Evolutionary conservation across 2,888 invertebrate genomes (phyloP).

Genomic region (Diarsia dahlii): DNA sequence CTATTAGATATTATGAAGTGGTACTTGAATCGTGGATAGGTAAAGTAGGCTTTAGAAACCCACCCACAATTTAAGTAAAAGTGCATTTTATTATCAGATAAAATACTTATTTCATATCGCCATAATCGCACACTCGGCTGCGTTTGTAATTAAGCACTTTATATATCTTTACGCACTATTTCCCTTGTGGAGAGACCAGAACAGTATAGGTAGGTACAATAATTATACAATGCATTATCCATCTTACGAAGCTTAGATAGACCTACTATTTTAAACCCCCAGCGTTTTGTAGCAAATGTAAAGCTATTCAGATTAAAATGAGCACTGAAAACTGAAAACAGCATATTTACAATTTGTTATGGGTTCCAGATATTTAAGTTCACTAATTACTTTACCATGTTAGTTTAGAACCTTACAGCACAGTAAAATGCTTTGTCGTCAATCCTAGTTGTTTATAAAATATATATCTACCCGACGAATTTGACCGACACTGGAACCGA

Average conservation of each 20-base stretch:
- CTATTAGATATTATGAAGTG: neutral
- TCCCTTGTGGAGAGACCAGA: conserved; percentile 49
- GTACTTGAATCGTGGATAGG: conserved; percentile 14
- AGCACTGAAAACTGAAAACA: no score
- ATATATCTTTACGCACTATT: conserved; percentile 59
- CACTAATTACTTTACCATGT: no score
- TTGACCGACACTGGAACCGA: neutral
- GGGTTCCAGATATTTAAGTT: no score
- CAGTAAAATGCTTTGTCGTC: neutral
- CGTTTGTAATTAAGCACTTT: conserved; percentile 53
- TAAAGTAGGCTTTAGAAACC: conserved; percentile 7
- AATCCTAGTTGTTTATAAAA: neutral
- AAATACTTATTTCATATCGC: conserved; percentile 44
- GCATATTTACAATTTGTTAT: no score
- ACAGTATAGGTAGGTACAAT: conserved; percentile 9
- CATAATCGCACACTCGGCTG: conserved; percentile 48
- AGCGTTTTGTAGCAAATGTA: no score
- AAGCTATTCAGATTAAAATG: no score
- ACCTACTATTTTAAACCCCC: conserved; percentile 23
- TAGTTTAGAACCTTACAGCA: no score
- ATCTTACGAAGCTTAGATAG: neutral
- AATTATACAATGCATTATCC: conserved; percentile 9
- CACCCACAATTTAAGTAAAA: conserved; percentile 32
- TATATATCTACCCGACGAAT: neutral
- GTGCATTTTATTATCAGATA: conserved; percentile 52